A percentile compares a stretch with the other conserved stretches of the same genome.
Evolutionary conservation across 92 coral and sea anemone species (phyloP).

Genomic region (Epizoanthus stellaris): DNA sequence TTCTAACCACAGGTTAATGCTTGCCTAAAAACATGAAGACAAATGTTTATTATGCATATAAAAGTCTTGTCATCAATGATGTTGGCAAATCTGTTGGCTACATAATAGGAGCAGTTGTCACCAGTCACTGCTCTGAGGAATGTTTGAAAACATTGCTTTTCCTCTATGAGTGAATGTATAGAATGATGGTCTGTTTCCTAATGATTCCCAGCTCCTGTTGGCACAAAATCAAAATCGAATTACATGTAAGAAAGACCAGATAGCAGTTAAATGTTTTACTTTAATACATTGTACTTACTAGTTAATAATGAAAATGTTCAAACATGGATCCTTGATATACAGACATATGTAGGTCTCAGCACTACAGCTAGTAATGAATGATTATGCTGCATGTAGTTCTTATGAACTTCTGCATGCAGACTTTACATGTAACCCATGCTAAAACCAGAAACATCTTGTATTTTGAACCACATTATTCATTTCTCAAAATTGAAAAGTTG

Average conservation of each 20-base stretch:
- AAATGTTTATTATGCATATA: too few species aligned
- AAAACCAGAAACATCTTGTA: too few species aligned
- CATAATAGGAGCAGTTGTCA: constrained; percentile 18
- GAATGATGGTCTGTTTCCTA: constrained; percentile 96
- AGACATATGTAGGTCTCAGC: too few species aligned
- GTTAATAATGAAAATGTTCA: neutral
- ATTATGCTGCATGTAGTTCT: too few species aligned
- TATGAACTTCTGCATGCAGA: too few species aligned
- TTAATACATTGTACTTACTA: neutral
- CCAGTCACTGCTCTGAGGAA: constrained; percentile 76
- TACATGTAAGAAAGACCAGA: neutral
- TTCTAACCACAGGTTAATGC: too few species aligned
- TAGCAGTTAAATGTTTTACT: neutral
- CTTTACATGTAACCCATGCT: too few species aligned
- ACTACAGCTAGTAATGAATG: too few species aligned
- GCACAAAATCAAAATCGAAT: constrained; percentile 8
- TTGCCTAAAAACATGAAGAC: too few species aligned
- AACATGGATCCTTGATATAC: neutral
- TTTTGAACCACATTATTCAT: too few species aligned
- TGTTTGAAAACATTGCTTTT: constrained; percentile 78
- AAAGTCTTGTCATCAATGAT: too few species aligned
- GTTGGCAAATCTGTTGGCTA: neutral
- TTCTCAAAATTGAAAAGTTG: neutral
- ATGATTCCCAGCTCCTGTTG: constrained; percentile 96
- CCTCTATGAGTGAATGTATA: constrained; percentile 98